phyloP scores from a whole-genome alignment of 2,113 vertebrate species.

The Syngnathus floridae region DNA sequence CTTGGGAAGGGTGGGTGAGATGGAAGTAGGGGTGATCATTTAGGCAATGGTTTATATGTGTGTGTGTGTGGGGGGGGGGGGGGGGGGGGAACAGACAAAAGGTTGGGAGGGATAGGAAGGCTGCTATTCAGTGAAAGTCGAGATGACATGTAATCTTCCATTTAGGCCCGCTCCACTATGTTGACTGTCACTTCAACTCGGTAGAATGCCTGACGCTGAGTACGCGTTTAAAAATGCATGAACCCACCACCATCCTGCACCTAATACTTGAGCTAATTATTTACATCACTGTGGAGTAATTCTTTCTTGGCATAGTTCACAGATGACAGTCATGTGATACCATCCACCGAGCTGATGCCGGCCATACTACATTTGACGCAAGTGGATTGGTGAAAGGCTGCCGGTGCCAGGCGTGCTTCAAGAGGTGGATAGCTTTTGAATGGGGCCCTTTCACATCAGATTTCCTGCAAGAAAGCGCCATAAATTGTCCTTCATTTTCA shows the following conservation, averaged over 20 bases:
- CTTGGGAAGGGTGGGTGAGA: constrained; percentile 26
- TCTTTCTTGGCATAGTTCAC: constrained; percentile 17
- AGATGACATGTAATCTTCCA: constrained; percentile 22
- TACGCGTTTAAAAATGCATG: constrained; percentile 43
- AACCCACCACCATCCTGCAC: constrained; percentile 2
- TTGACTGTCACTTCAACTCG: constrained; percentile 37
- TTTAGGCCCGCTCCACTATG: constrained; percentile 23
- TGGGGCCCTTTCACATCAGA: constrained; percentile 1
- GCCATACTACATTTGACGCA: neutral
- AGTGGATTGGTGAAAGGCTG: constrained; percentile 9
- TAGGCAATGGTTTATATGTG: constrained; percentile 22
- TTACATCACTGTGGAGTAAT: constrained; percentile 6
- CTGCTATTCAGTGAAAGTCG: neutral
- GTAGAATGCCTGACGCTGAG: constrained; percentile 24
- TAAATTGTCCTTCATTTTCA: constrained; percentile 3
- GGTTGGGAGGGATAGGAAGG: constrained; percentile 9
- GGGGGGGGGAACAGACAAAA: constrained; percentile 23
- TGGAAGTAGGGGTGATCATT: constrained; percentile 30
- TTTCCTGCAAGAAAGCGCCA: neutral
- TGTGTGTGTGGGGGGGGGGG: no score
- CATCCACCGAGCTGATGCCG: neutral
- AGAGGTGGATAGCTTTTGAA: neutral
- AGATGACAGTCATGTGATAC: neutral
- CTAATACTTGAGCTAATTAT: constrained; percentile 13
- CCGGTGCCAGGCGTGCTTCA: neutral